Evolutionary conservation across 2,888 invertebrate species (phyloP), one percentile per base, ranked within the genome.

Genomic region (Epicampocera succincta): DNA sequence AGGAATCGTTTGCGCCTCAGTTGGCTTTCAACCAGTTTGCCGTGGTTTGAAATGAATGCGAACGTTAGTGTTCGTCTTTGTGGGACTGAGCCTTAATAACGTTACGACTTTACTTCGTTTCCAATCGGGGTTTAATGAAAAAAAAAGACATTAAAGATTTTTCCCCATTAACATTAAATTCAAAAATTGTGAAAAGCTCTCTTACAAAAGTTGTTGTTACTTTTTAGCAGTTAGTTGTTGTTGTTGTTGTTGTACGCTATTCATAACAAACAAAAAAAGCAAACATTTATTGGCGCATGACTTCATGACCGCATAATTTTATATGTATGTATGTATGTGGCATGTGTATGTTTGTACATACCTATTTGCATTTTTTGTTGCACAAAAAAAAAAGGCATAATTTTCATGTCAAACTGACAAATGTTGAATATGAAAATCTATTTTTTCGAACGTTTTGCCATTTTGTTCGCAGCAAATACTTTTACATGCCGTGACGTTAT

Each of bases 221-320:
- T 63, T 46, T 25, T 13, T 46, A 46, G 29, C 46, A 63, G 33
- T 15, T 58, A n/a, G 19, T 17, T 19, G 19, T 17, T n/a, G n/a
- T n/a, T 5, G n/a, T 1, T 4, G 25, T 12, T 33, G 44, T 13
- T 21, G 65, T 5, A 25, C n/a, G 13, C 3, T 25, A 44, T 42
- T 15, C 5, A 60, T 21, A 21, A 54, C n/a, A n/a, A n/a, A n/a
- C n/a, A 44, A 15, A 19, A 25, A 44, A 63, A 56, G 75, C 61
- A 69, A 61, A 74, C 75, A 80, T 69, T 80, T 80, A 80, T 80
- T 80, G 80, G 80, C 80, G 78, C 78, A 79, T 79, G 78, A 79
- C 78, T 79, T 80, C 80, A 80, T 80, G 80, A 75, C 80, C 80
- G 80, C 75, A 80, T 80, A 80, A 80, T 69, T 75, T 80, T 71